Base-by-base conservation (phyloP, 2,888 invertebrate species). In the Lacanobia wlatinum region DNA sequence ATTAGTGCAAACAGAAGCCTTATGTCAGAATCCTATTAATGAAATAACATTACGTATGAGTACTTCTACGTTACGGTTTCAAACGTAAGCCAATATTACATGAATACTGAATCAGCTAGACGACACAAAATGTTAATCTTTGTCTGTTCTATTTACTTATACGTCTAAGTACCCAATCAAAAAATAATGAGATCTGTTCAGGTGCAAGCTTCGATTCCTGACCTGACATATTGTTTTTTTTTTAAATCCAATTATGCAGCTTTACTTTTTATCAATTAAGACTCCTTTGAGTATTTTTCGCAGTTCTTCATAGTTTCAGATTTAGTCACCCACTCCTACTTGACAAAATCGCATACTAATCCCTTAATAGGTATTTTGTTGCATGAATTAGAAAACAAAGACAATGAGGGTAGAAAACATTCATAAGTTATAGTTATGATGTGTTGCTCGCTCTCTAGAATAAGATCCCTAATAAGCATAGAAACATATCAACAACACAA, bases 1-100 rank as follows among this genome's bases (percentile, higher is more conserved):
- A 72, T 69, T 65, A 73, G 52, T 70, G 61, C 59, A 68, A 73
- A 81, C 70, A 76, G 89, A 88, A 88, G 73, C 89, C 88, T n/a
- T 85, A 85, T 38, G 48, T 62, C 70, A 65, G 70, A 86, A 88
- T 84, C 89, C 85, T 73, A 84, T 86, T 88, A 87, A 64, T 77
- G 73, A 85, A 84, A 86, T 84, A 81, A 80, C 78, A 84, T 86
- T 82, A 88, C 77, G 70, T 58, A 53, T 62, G 68, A 76, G 38
- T 70, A 74, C 43, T 52, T 60, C 64, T 59, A 68, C 53, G 52
- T 71, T 60, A 80, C 70, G 16, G 72, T 76, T 72, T 67, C 61
- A 63, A 43, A 72, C 61, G 53, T 73, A 79, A 83, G 80, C 83
- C 80, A 56, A 61, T 82, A 70, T 63, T 46, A 63, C 65, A 58